phyloP scores from a whole-genome alignment of 1,140 invertebrate species.

The Coelopa frigida region DNA sequence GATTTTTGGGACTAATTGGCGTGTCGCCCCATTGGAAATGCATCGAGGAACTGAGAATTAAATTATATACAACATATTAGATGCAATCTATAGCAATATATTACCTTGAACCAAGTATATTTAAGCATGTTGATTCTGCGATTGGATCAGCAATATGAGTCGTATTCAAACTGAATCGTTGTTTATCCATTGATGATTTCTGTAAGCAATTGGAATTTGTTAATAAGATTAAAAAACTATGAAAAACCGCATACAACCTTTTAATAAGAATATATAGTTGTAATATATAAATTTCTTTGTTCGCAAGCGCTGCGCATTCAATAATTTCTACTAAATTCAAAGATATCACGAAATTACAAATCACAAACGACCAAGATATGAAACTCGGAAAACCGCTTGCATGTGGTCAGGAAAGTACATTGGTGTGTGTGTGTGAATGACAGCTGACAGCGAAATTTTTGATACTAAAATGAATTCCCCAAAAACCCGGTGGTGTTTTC shows the following conservation, averaged over 20 bases:
- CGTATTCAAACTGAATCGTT: conserved; percentile 26
- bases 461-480: neutral
- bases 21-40: conserved; percentile 7
- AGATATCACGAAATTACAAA: no score
- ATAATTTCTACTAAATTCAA: no score
- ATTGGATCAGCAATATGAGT: conserved; percentile 25
- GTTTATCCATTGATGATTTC: conserved; percentile 1
- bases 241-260: no score
- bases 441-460: neutral
- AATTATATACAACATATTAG: conserved; percentile 1
- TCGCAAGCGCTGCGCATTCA: no score
- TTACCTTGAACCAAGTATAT: conserved; percentile 15
- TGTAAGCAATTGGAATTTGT: no score
- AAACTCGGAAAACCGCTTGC: no score
- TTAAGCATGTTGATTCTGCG: conserved; percentile 37
- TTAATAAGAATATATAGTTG: no score
- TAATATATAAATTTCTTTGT: no score
- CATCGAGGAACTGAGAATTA: neutral
- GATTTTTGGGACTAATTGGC: conserved; percentile 11
- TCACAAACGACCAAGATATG: no score
- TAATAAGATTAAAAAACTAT: no score
- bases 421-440: neutral
- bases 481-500: no score
- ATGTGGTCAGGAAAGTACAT: no score
- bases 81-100: neutral